These are phyloP conservation scores for Austrolebias charrua DNA, from an alignment of 2,797 vertebrate genomes.

Conservation along the genomic window DNA sequence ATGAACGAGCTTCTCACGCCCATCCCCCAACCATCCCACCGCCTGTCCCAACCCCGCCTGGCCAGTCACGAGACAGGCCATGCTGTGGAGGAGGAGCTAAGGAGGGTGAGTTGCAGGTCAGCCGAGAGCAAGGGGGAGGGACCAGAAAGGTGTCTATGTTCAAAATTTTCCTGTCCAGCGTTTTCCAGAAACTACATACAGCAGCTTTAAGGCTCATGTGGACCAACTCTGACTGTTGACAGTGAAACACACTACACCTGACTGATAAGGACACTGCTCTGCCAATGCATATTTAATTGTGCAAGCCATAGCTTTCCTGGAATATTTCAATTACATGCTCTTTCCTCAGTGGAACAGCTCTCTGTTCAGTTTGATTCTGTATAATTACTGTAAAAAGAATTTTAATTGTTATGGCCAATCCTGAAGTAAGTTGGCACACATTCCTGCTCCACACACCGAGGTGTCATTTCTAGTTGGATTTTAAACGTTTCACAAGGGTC, in stretches of 20 bases:
- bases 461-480: slow-evolving; percentile 44
- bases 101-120: too few species aligned
- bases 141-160: too few species aligned
- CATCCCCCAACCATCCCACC: too few species aligned
- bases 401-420: slow-evolving; percentile 68
- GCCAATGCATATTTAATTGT: slow-evolving; percentile 78
- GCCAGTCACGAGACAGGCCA: too few species aligned
- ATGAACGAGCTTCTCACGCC: too few species aligned
- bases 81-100: too few species aligned
- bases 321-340: slow-evolving; percentile 76
- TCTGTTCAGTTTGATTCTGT: slow-evolving; percentile 69
- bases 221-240: slow-evolving; percentile 26
- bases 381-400: slow-evolving; percentile 76
- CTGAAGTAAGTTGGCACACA: slow-evolving; percentile 61
- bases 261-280: slow-evolving; percentile 62
- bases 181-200: too few species aligned
- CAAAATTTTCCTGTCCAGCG: too few species aligned
- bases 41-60: too few species aligned
- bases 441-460: slow-evolving; percentile 39
- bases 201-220: slow-evolving; percentile 16
- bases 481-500: slow-evolving; percentile 24
- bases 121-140: too few species aligned
- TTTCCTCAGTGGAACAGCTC: slow-evolving; percentile 66
- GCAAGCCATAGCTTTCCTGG: slow-evolving; percentile 70
- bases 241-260: slow-evolving; percentile 48